Percentiles rank a stretch among this genome's conserved stretches.
phyloP scores from a whole-genome alignment of 2,797 vertebrate species.

The Clarias fuscus region DNA sequence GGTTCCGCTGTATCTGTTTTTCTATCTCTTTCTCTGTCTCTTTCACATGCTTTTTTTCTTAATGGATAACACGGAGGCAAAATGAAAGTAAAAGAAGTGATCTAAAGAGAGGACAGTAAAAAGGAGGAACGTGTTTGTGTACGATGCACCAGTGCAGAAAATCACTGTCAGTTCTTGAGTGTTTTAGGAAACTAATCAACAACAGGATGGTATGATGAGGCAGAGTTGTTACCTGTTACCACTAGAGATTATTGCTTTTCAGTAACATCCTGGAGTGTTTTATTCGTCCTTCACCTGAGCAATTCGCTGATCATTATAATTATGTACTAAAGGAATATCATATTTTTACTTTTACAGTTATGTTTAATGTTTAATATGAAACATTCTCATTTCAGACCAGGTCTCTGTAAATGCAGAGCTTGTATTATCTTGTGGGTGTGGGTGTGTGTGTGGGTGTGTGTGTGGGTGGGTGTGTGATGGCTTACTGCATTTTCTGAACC shows the following conservation, averaged over 20 bases:
- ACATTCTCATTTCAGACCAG: not conserved
- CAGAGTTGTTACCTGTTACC: not conserved
- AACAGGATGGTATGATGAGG: too few relatives aligned
- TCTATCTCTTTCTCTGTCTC: not conserved
- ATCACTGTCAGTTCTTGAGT: not conserved
- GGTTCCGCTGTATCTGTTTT: too few relatives aligned
- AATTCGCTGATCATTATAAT: not conserved
- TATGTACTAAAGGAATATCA: not conserved
- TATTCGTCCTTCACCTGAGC: not conserved
- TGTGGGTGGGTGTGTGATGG: constrained; percentile 6
- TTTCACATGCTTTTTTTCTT: not conserved
- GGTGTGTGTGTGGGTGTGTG: not conserved
- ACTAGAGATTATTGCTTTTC: not conserved
- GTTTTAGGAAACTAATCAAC: not conserved
- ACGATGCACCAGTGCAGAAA: not conserved
- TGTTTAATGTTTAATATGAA: not conserved
- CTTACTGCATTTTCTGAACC: constrained; percentile 3
- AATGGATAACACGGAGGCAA: not conserved
- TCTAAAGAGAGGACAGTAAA: not conserved
- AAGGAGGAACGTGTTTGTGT: not conserved
- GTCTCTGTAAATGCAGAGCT: not conserved
- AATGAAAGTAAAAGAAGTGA: not conserved
- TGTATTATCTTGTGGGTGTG: not conserved
- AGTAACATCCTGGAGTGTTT: not conserved
- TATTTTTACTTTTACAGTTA: not conserved